A percentile compares a stretch with the other conserved stretches of the same genome.
Conservation (phyloP, 2,888 invertebrate species). For the Liodrosophila aerea region DNA sequence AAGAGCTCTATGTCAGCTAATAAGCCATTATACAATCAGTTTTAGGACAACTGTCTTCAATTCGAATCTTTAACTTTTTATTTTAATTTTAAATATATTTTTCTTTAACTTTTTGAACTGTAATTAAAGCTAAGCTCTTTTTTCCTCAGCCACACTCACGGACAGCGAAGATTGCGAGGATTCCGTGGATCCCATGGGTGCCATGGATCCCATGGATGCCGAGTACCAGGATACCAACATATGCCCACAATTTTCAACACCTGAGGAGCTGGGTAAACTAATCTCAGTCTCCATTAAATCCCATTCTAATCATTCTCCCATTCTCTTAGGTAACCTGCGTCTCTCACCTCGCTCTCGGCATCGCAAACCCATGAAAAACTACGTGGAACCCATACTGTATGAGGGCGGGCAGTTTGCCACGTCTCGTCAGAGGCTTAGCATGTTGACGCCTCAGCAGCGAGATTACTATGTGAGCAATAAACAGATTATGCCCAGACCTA, state of each 20-base stretch:
- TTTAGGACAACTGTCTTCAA: too few species aligned
- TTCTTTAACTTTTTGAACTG: too few species aligned
- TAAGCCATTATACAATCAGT: too few species aligned
- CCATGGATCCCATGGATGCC: slow-evolving; percentile 30
- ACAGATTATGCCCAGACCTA: slow-evolving; percentile 60
- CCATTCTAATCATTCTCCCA: not conserved
- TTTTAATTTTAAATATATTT: too few species aligned
- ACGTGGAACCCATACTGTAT: slow-evolving; percentile 64
- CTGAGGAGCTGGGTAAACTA: slow-evolving; percentile 28
- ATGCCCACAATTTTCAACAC: slow-evolving; percentile 54
- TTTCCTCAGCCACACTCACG: not conserved
- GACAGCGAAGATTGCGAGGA: slow-evolving; percentile 14
- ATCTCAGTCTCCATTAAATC: not conserved
- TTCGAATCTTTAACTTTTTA: too few species aligned
- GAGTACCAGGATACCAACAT: slow-evolving; percentile 59
- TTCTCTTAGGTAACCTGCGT: slow-evolving; percentile 19
- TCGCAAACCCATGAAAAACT: slow-evolving; percentile 63
- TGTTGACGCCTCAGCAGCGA: slow-evolving; percentile 27
- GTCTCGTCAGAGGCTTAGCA: slow-evolving; percentile 45
- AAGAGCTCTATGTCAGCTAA: too few species aligned
- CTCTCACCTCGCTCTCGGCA: slow-evolving; percentile 6
- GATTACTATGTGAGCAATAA: slow-evolving; percentile 64
- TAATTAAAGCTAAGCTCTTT: too few species aligned
- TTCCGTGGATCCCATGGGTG: slow-evolving; percentile 33
- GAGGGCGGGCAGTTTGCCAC: slow-evolving; percentile 59